These are phyloP conservation scores for Sturmia bella DNA, from an alignment of 2,888 invertebrate species.

Conservation along the genomic window DNA sequence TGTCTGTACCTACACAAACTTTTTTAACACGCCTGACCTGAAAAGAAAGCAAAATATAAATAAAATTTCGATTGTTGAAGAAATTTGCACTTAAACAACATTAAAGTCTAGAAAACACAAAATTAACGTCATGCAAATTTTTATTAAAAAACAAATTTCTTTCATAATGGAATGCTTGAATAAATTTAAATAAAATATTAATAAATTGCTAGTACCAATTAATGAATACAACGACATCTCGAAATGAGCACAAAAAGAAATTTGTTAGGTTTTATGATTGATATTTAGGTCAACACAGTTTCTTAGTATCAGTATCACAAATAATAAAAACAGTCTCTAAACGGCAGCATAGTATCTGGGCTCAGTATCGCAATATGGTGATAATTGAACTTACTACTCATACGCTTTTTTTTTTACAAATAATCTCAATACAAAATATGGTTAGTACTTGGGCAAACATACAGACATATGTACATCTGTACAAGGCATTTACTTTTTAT, in stretches of 20 bases:
- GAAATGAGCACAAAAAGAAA: conserved; percentile 41
- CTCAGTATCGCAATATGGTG: conserved; percentile 47
- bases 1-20: too few relatives aligned
- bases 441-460: conserved; percentile 4
- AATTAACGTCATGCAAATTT: neutral
- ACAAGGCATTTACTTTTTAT: neutral
- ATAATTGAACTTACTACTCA: conserved; percentile 44
- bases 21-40: too few relatives aligned
- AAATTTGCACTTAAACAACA: neutral
- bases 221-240: conserved; percentile 22
- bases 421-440: conserved; percentile 43
- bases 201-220: conserved; percentile 24
- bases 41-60: too few relatives aligned
- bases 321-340: neutral
- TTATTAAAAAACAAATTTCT: neutral
- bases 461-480: neutral
- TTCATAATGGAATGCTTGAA: conserved; percentile 17
- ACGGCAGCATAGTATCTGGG: conserved; percentile 26
- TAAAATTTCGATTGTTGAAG: too few relatives aligned
- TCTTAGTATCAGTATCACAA: conserved; percentile 11
- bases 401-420: conserved; percentile 49
- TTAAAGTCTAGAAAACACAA: neutral
- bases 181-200: conserved; percentile 37
- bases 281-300: conserved; percentile 54
- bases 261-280: conserved; percentile 47